A percentile compares a stretch with the other conserved stretches of the same genome.
These are phyloP conservation scores for Strongylocentrotus purpuratus DNA, from an alignment of 35 echinoderm and acorn worm species.

Conservation along the genomic window DNA sequence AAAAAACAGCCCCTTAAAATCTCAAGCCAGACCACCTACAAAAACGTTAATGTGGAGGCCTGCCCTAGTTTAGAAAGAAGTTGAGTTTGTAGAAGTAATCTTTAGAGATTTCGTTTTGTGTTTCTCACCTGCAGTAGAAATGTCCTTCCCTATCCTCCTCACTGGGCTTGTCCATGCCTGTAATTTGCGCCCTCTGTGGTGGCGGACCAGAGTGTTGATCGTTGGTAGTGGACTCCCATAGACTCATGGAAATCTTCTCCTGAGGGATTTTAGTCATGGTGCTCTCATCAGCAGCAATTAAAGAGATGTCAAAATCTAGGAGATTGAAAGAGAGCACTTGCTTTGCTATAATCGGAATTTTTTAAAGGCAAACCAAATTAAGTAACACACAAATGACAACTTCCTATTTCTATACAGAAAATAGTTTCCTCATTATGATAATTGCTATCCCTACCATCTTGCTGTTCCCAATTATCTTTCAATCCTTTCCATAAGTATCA, in stretches of 20 bases:
- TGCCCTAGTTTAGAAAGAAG: too few species aligned
- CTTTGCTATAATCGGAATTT: neutral
- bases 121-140: constrained; percentile 83
- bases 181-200: constrained; percentile 42
- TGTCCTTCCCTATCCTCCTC: constrained; percentile 51
- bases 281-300: constrained; percentile 74
- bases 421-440: neutral
- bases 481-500: neutral
- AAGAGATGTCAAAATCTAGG: constrained; percentile 80
- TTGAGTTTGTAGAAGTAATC: too few species aligned
- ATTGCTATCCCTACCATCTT: neutral
- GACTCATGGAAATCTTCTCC: constrained; percentile 67
- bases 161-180: neutral
- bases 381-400: neutral
- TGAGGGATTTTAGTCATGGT: constrained; percentile 46
- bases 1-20: too few species aligned
- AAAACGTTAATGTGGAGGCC: too few species aligned
- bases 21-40: too few species aligned
- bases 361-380: neutral
- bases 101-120: neutral
- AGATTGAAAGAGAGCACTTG: neutral
- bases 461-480: too few species aligned
- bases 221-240: constrained; percentile 56
- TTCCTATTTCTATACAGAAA: neutral
- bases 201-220: constrained; percentile 47